Evolutionary conservation across 1,140 invertebrate species (phyloP).

Genomic region (Vollenhovia emeryi): DNA sequence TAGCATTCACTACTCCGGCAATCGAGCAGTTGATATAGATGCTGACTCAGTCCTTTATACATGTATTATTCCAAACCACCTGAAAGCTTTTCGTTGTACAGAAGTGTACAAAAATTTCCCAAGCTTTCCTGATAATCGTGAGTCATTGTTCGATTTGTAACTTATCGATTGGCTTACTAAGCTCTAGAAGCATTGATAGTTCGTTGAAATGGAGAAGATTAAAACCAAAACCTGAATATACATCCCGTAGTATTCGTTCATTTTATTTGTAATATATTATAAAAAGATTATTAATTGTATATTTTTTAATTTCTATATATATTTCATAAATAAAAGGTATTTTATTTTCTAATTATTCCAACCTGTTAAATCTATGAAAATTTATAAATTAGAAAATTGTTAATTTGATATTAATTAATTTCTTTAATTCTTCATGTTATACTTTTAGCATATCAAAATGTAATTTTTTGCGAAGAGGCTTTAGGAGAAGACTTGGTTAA

Average conservation of each 20-base stretch:
- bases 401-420: background rate
- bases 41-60: constrained; percentile 55
- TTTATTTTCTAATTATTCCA: background rate
- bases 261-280: background rate
- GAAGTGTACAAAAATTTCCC: constrained; percentile 73
- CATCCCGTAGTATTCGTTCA: background rate
- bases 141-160: constrained; percentile 70
- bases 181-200: background rate
- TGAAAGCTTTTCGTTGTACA: constrained; percentile 81
- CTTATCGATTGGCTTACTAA: constrained; percentile 64
- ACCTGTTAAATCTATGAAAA: background rate
- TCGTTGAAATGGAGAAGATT: background rate
- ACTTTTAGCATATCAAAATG: background rate
- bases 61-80: constrained; percentile 79
- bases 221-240: background rate
- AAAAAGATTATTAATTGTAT: background rate
- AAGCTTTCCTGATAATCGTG: constrained; percentile 72
- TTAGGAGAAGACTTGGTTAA: background rate
- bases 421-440: background rate
- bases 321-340: background rate
- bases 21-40: constrained; percentile 35
- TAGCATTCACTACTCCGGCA: constrained; percentile 39
- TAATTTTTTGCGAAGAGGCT: background rate
- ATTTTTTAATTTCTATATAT: background rate
- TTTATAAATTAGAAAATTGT: background rate